These are phyloP conservation scores for Tromatobia lineatoria DNA, from an alignment of 2,888 invertebrate species.

Conservation along the genomic window DNA sequence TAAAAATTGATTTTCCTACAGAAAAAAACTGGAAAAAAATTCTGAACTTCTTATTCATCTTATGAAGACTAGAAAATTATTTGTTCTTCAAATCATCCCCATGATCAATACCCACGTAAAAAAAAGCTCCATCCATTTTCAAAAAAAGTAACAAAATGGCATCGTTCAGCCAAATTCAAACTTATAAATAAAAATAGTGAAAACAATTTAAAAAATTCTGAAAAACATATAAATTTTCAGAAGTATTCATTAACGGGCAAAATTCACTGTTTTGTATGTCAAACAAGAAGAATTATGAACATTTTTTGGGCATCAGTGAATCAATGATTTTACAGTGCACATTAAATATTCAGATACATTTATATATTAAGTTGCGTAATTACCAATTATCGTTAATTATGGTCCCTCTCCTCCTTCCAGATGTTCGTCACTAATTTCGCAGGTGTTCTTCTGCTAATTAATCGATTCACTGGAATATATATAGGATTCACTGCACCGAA, in stretches of 20 bases:
- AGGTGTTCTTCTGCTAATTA: background rate
- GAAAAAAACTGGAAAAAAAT: no score
- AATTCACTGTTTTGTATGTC: background rate
- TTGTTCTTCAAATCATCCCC: no score
- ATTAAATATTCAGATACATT: background rate
- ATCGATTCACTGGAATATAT: background rate
- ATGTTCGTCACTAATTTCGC: background rate
- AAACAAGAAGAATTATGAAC: background rate
- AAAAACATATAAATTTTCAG: background rate
- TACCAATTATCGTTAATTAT: background rate
- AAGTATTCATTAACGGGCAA: background rate
- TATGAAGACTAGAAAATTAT: no score
- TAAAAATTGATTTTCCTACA: no score
- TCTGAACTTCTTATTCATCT: no score
- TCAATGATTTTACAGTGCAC: background rate
- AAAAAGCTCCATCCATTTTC: no score
- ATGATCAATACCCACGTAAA: no score
- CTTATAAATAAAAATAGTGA: no score
- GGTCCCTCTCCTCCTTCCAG: background rate
- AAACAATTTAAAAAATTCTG: no score
- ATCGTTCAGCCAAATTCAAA: no score
- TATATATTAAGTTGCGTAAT: background rate
- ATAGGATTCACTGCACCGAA: constrained; percentile 3
- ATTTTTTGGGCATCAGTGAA: background rate
- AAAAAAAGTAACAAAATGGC: no score